Conservation (phyloP, 2,888 invertebrate species). For the Odontothrips loti region DNA sequence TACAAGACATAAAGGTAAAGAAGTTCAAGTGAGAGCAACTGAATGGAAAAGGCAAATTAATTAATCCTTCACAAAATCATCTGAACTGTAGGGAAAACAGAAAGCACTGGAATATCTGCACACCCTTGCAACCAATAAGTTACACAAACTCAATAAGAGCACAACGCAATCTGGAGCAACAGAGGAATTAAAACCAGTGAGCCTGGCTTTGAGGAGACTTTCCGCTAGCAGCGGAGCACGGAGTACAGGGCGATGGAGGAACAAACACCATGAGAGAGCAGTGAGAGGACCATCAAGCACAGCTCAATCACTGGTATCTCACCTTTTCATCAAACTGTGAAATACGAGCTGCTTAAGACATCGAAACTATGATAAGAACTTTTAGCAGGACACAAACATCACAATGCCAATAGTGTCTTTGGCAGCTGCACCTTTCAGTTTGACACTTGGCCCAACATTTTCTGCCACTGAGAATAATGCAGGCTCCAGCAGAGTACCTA, state of each 20-base stretch:
- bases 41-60: constrained; percentile 31
- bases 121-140: constrained; percentile 40
- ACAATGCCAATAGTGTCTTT: background rate
- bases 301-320: background rate
- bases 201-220: background rate
- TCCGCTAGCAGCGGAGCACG: background rate
- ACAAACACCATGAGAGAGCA: background rate
- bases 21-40: constrained; percentile 30
- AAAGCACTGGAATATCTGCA: constrained; percentile 41
- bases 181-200: background rate
- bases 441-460: background rate
- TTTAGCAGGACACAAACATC: background rate
- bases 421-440: background rate
- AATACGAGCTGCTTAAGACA: background rate
- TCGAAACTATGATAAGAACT: background rate
- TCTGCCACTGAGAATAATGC: background rate
- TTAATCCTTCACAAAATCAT: background rate
- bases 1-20: constrained; percentile 39
- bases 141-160: constrained; percentile 34
- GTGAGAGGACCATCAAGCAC: background rate
- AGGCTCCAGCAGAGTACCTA: background rate
- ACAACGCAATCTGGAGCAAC: constrained; percentile 30
- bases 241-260: constrained; percentile 23
- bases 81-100: constrained; percentile 41
- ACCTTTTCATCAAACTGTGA: background rate